Conservation (phyloP, 2,113 vertebrate species). For the Hiodon tergisus region DNA sequence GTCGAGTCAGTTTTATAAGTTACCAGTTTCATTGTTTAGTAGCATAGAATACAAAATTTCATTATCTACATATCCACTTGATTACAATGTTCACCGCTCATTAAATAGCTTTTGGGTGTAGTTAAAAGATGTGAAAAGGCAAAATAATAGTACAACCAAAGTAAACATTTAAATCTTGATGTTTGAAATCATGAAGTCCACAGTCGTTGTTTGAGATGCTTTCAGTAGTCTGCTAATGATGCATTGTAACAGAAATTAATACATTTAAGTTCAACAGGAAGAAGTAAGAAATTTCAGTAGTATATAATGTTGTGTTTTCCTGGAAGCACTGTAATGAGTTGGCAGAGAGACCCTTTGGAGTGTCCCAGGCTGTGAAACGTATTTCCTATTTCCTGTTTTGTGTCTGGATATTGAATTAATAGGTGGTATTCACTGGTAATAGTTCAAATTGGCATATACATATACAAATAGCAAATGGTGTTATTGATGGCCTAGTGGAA, state of each 20-base stretch:
- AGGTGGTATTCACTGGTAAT: slow-evolving; percentile 22
- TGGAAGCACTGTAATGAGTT: slow-evolving; percentile 4
- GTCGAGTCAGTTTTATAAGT: slow-evolving; percentile 56
- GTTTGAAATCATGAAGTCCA: slow-evolving; percentile 4
- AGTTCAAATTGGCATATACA: slow-evolving; percentile 17
- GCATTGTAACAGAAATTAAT: background rate
- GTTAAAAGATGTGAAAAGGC: slow-evolving; percentile 14
- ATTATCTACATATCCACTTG: slow-evolving; percentile 19
- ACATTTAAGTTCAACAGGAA: background rate
- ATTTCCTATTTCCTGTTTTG: slow-evolving; percentile 30
- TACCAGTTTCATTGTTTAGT: slow-evolving; percentile 54
- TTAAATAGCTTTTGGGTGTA: slow-evolving; percentile 12
- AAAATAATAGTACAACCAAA: slow-evolving; percentile 1
- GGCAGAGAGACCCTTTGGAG: slow-evolving; percentile 8
- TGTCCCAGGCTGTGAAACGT: slow-evolving; percentile 12
- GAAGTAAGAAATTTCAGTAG: background rate
- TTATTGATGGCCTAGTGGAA: slow-evolving; percentile 27
- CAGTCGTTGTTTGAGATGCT: background rate
- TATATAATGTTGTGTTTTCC: slow-evolving; percentile 12
- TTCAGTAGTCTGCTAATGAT: slow-evolving; percentile 1
- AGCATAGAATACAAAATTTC: slow-evolving; percentile 24
- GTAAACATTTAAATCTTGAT: background rate
- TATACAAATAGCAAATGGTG: slow-evolving; percentile 17
- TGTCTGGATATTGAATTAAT: slow-evolving; percentile 39
- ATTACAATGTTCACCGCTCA: slow-evolving; percentile 18